A percentile compares a stretch with the other conserved stretches of the same genome.
Evolutionary conservation across 2,888 invertebrate genomes (phyloP).

Genomic region (Synanthedon myopaeformis): DNA sequence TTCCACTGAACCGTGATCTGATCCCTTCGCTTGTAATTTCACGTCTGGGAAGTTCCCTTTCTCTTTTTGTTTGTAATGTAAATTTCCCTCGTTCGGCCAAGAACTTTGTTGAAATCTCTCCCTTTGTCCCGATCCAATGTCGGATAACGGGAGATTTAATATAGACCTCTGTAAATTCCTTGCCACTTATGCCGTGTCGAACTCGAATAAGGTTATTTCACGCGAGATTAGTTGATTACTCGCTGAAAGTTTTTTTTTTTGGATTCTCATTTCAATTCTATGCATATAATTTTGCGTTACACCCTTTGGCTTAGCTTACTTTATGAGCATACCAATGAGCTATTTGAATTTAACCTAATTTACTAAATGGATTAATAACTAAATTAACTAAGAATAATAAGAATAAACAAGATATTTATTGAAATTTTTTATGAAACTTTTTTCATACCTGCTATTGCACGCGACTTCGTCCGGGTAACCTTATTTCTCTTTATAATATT

Average conservation of each 20-base stretch:
- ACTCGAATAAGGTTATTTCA: conserved; percentile 29
- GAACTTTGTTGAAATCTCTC: conserved; percentile 33
- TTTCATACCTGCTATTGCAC: too few species aligned
- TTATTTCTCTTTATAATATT: too few species aligned
- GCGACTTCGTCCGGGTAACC: too few species aligned
- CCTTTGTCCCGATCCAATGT: conserved; percentile 41
- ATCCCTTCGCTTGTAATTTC: conserved; percentile 39
- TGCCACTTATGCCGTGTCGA: conserved; percentile 27
- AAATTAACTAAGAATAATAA: too few species aligned
- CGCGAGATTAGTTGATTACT: conserved; percentile 31
- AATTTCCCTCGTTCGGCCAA: conserved; percentile 39
- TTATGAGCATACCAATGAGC: too few species aligned
- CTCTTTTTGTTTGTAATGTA: conserved; percentile 48
- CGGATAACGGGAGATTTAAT: conserved; percentile 46
- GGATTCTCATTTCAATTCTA: not conserved
- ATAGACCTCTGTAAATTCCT: conserved; percentile 29
- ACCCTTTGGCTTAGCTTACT: too few species aligned
- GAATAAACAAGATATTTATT: too few species aligned
- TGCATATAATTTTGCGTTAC: too few species aligned
- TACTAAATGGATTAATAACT: too few species aligned
- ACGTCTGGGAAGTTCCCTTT: conserved; percentile 36
- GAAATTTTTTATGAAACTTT: too few species aligned
- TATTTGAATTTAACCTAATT: too few species aligned
- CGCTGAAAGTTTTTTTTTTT: conserved; percentile 13
- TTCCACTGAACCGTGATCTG: conserved; percentile 21